A percentile compares a stretch with the other conserved stretches of the same genome.
phyloP scores from a whole-genome alignment of 2,113 vertebrate genomes.

The Tragelaphus scriptus region DNA sequence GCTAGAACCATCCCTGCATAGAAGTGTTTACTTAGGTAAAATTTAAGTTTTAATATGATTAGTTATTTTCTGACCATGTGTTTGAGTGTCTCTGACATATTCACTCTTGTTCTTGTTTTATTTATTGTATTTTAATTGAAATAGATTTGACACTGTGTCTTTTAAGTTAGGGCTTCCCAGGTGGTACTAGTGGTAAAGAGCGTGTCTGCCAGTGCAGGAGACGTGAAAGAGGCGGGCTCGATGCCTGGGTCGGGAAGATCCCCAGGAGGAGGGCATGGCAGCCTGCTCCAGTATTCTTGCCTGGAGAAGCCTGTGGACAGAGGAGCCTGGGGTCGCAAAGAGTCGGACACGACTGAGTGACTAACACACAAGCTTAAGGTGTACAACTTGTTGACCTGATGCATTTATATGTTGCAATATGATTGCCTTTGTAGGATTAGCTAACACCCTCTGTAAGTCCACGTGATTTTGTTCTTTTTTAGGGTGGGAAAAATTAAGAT shows the following conservation, averaged over 20 bases:
- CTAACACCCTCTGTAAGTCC: neutral
- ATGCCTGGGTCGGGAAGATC: neutral
- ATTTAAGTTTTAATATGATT: neutral
- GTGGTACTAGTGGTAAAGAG: neutral
- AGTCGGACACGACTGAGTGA: neutral
- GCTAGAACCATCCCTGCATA: neutral
- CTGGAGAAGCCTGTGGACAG: neutral
- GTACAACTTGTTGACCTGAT: neutral
- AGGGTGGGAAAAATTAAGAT: neutral
- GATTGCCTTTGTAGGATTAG: neutral
- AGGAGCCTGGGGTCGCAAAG: neutral
- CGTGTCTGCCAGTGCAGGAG: rapidly evolving
- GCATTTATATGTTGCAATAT: too few species aligned
- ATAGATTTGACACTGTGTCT: neutral
- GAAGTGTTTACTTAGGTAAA: neutral
- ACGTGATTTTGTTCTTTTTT: neutral
- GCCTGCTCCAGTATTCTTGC: neutral
- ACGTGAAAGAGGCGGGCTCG: neutral
- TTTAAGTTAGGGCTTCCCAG: neutral
- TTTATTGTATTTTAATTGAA: neutral
- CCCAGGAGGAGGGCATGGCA: neutral
- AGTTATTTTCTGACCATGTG: neutral
- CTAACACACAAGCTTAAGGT: neutral
- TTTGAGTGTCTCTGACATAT: neutral
- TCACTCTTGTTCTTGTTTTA: neutral